Conservation (phyloP, 2,113 vertebrate species). For the Perca fluviatilis region DNA sequence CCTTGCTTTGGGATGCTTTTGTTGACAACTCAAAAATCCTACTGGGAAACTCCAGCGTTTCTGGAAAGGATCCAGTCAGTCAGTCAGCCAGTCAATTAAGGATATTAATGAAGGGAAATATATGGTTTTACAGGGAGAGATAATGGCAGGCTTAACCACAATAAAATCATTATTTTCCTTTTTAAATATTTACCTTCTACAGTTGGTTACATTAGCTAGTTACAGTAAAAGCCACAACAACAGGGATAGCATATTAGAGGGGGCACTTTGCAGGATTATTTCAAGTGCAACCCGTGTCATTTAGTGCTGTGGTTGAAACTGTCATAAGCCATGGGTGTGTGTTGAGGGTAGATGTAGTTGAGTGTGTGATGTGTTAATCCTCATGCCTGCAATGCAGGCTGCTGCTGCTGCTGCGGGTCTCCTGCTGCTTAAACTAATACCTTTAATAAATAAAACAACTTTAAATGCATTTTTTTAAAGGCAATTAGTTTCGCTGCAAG, state of each 20-base stretch:
- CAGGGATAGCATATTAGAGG: constrained; percentile 33
- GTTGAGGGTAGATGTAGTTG: too few relatives aligned
- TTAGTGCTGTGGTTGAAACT: constrained; percentile 29
- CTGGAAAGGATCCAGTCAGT: constrained; percentile 13
- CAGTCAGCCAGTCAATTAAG: constrained; percentile 16
- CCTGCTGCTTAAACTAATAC: constrained; percentile 8
- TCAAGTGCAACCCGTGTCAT: constrained; percentile 13
- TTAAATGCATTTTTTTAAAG: constrained; percentile 5
- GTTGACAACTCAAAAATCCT: constrained; percentile 10
- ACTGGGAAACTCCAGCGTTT: neutral
- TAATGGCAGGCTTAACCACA: constrained; percentile 30
- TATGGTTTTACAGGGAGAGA: neutral
- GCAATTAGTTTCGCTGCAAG: neutral
- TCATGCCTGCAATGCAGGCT: constrained; percentile 24
- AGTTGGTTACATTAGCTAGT: constrained; percentile 34
- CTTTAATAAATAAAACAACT: constrained; percentile 17
- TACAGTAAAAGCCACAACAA: constrained; percentile 20
- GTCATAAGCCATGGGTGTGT: constrained; percentile 35
- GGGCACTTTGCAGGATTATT: constrained; percentile 39
- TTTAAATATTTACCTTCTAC: constrained; percentile 26
- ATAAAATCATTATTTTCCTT: constrained; percentile 13
- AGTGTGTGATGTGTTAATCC: constrained; percentile 44
- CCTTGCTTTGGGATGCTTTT: constrained; percentile 7
- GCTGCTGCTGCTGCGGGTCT: neutral
- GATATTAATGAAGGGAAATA: neutral